Evolutionary conservation across 1,140 invertebrate genomes (phyloP), one percentile per base, ranked within the genome.

Genomic region (Drosophila santomea): DNA sequence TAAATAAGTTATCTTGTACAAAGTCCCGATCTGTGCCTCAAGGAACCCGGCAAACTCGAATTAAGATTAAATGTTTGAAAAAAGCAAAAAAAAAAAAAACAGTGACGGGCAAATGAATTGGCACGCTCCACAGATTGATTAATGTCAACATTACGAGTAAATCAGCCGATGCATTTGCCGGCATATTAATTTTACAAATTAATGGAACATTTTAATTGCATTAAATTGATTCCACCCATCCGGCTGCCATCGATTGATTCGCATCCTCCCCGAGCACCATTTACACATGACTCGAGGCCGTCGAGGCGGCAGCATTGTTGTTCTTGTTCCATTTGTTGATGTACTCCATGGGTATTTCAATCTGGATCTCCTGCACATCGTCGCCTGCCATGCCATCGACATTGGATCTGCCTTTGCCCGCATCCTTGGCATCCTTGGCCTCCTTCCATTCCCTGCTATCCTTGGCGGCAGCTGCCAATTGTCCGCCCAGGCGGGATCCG

Each of bases 301-400:
- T 89, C 36, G 80, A 60, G 58, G 80, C 62, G 52, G 90, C 73
- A 41, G 73, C 86, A 48, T 91, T 91, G 68, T 91, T 91, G 60
- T 90, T 91, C 67, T 91, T 91, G 41, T 91, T 78, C 90, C 90
- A 91, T 85, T 91, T 91, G 68, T 91, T 91, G 47, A 91, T 88
- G 59, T 91, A 91, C 73, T 90, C 90, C 80, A 91, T 86, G 66
- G 90, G 90, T 72, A 91, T 91, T 78, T 91, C 90, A 56, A 91
- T 91, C 69, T 91, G 90, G 39, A 91, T 91, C 77, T 91, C 85
- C 54, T 91, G 90, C 45, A 90, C 76, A 74, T 91, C 85, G 38
- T 91, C 90, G 35, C 72, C 52, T 12, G 72, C 69, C 51, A 66
- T 36, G 10, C 48, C 41, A 12, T 74, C 79, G 36, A 59, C 12